phyloP scores from a whole-genome alignment of 2,888 invertebrate species.

The Andrena trimmerana region DNA sequence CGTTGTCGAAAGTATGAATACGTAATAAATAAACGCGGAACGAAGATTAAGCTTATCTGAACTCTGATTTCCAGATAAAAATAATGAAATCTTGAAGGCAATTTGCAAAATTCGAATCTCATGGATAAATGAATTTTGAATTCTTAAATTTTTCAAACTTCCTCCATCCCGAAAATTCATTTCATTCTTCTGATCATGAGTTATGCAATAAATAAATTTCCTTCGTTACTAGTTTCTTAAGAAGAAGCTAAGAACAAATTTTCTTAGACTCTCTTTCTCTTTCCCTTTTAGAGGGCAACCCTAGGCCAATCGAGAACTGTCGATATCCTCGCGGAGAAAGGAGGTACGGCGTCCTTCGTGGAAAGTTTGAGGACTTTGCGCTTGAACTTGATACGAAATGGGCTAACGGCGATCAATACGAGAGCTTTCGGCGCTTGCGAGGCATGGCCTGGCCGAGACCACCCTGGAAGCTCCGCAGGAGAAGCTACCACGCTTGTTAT shows the following conservation, averaged over 20 bases:
- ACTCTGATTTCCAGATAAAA: neutral
- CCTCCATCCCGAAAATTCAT: too few relatives aligned
- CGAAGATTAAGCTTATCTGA: neutral
- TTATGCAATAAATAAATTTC: neutral
- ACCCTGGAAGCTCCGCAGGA: conserved; percentile 46
- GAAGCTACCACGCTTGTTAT: conserved; percentile 45
- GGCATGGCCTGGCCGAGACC: conserved; percentile 43
- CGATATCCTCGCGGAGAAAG: conserved; percentile 42
- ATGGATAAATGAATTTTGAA: too few relatives aligned
- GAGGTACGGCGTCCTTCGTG: conserved; percentile 42
- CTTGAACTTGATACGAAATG: conserved; percentile 84
- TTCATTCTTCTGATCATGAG: too few relatives aligned
- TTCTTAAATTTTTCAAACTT: too few relatives aligned
- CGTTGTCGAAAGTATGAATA: conserved; percentile 4
- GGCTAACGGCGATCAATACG: conserved; percentile 82
- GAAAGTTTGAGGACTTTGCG: conserved; percentile 73
- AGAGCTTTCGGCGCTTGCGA: conserved; percentile 81
- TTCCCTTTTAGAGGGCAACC: neutral
- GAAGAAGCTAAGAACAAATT: neutral
- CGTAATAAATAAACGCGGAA: neutral
- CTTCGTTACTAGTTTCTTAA: neutral
- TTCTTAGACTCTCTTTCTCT: neutral
- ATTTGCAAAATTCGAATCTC: too few relatives aligned
- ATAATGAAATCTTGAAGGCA: neutral
- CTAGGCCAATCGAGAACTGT: neutral